Conservation (phyloP, 2,888 invertebrate species). For the Anthophora plumipes region DNA sequence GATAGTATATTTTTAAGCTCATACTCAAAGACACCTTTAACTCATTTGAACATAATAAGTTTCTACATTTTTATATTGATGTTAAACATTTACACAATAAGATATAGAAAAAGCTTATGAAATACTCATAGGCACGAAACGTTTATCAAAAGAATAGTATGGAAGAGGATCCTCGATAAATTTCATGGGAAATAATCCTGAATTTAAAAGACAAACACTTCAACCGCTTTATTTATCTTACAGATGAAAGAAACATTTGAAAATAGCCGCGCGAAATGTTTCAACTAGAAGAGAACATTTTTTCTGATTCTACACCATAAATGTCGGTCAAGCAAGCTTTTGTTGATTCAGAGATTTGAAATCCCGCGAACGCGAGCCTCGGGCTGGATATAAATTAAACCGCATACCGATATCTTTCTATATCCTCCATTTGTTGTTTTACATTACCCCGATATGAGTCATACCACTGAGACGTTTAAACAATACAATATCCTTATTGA, state of each 20-base stretch:
- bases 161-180: background rate
- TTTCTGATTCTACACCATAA: constrained; percentile 16
- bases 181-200: background rate
- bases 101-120: too few species aligned
- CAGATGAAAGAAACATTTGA: constrained; percentile 46
- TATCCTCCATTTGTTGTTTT: constrained; percentile 16
- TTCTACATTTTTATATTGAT: too few species aligned
- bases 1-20: too few species aligned
- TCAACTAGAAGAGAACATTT: constrained; percentile 15
- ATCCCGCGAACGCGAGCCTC: constrained; percentile 35
- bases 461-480: too few species aligned
- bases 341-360: constrained; percentile 54
- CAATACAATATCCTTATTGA: too few species aligned
- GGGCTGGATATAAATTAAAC: constrained; percentile 59
- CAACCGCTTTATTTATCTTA: constrained; percentile 12
- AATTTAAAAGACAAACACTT: constrained; percentile 17
- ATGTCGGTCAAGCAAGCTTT: constrained; percentile 46
- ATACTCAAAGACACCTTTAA: too few species aligned
- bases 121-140: background rate
- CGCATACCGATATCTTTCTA: constrained; percentile 44
- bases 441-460: constrained; percentile 5
- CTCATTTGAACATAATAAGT: too few species aligned
- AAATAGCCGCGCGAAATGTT: constrained; percentile 47
- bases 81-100: background rate
- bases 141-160: background rate